These are phyloP conservation scores for Lasioglossum figueresi DNA, from an alignment of 2,888 invertebrate species.

Conservation along the genomic window DNA sequence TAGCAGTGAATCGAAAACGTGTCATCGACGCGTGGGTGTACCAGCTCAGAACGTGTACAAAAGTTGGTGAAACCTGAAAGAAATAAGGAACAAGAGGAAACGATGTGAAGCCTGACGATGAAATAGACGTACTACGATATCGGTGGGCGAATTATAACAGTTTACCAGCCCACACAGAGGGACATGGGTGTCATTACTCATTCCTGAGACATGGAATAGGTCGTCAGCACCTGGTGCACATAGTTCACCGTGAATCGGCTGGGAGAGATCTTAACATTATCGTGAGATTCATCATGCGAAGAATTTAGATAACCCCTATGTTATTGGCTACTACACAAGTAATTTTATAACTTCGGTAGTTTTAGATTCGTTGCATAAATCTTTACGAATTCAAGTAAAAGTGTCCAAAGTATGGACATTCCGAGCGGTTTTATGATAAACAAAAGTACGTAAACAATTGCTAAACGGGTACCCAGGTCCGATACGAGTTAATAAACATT, in stretches of 20 bases:
- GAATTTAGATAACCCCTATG: background rate
- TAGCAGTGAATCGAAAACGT: background rate
- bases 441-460: background rate
- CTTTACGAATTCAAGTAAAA: background rate
- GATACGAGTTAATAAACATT: background rate
- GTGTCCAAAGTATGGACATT: background rate
- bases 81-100: slow-evolving; percentile 8
- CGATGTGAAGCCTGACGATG: slow-evolving; percentile 14
- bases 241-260: slow-evolving; percentile 19
- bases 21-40: background rate
- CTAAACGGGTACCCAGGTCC: background rate
- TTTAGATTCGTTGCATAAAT: background rate
- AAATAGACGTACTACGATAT: slow-evolving; percentile 50
- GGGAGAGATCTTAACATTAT: slow-evolving; percentile 13
- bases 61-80: background rate
- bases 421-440: background rate
- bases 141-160: slow-evolving; percentile 76
- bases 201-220: slow-evolving; percentile 70
- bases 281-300: background rate
- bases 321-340: background rate
- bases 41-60: background rate
- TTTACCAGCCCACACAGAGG: slow-evolving; percentile 72
- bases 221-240: slow-evolving; percentile 66
- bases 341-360: background rate
- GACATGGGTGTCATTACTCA: slow-evolving; percentile 73